phyloP scores from a whole-genome alignment of 23 tunicate species.

The Clavelina lepadiformis region DNA sequence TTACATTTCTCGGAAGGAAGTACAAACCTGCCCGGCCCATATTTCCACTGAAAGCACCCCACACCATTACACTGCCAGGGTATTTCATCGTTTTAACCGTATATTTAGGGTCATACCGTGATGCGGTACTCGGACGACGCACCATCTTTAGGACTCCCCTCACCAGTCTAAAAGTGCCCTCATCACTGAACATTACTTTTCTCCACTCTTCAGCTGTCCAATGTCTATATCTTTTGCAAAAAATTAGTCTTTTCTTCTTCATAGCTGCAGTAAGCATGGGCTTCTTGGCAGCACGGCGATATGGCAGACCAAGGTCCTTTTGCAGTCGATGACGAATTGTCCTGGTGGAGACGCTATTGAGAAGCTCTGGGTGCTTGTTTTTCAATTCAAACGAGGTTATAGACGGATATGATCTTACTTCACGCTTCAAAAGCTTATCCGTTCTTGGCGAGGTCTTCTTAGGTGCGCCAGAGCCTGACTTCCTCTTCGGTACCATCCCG shows the following conservation, averaged over 20 bases:
- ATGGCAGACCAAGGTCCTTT: not conserved
- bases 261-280: constrained; percentile 5
- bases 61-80: constrained; percentile 14
- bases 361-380: constrained; percentile 17
- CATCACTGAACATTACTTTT: constrained; percentile 16
- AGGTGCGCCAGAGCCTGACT: constrained; percentile 10
- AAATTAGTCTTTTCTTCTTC: constrained; percentile 10
- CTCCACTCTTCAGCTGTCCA: constrained; percentile 21
- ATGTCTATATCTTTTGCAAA: constrained; percentile 20
- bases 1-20: constrained; percentile 5
- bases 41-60: constrained; percentile 27
- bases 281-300: constrained; percentile 23
- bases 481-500: constrained; percentile 19
- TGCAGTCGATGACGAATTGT: constrained; percentile 9
- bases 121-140: not conserved
- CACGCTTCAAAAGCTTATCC: constrained; percentile 10
- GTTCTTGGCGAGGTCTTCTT: constrained; percentile 7
- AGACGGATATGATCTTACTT: constrained; percentile 13
- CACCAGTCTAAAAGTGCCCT: constrained; percentile 15
- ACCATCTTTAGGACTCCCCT: constrained; percentile 20
- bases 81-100: constrained; percentile 4
- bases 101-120: constrained; percentile 12
- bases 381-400: constrained; percentile 10
- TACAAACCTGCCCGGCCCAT: constrained; percentile 4
- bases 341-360: constrained; percentile 20